A percentile compares a stretch with the other conserved stretches of the same genome.
Evolutionary conservation across 1,140 invertebrate species (phyloP).

Genomic region (Pteromalus puparum): DNA sequence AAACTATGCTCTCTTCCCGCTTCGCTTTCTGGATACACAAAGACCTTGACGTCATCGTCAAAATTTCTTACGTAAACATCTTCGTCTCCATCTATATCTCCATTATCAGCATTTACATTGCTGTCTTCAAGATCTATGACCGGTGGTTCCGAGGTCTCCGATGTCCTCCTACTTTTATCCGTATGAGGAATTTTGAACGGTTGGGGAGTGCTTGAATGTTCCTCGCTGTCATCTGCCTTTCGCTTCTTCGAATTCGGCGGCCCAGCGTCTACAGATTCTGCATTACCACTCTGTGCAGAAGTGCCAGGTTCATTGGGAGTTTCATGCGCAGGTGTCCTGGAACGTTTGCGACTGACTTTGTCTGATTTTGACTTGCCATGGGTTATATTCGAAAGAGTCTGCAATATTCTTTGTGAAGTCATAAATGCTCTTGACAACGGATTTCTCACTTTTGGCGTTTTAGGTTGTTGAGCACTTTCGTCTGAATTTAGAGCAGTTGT

Average conservation of each 20-base stretch:
- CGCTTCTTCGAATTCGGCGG: slow-evolving; percentile 62
- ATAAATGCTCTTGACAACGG: slow-evolving; percentile 66
- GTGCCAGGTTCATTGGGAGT: background rate
- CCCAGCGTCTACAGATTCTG: slow-evolving; percentile 3
- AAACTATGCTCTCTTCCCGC: slow-evolving; percentile 68
- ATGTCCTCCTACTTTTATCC: background rate
- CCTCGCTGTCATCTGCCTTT: slow-evolving; percentile 64
- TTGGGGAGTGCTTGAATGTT: slow-evolving; percentile 53
- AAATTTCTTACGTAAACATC: slow-evolving; percentile 33
- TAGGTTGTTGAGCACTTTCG: slow-evolving; percentile 54
- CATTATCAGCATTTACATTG: slow-evolving; percentile 49
- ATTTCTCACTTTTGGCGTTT: slow-evolving; percentile 50
- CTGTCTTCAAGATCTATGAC: background rate
- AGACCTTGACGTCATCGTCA: slow-evolving; percentile 66
- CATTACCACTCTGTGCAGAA: background rate
- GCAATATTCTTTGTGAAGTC: slow-evolving; percentile 70
- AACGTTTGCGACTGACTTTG: slow-evolving; percentile 24
- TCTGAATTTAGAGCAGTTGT: slow-evolving; percentile 60
- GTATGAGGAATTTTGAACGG: slow-evolving; percentile 66
- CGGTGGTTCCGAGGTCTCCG: background rate
- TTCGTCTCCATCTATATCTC: slow-evolving; percentile 54
- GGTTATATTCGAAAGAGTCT: slow-evolving; percentile 68
- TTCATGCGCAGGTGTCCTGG: background rate
- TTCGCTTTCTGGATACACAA: slow-evolving; percentile 69
- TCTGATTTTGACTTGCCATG: slow-evolving; percentile 57